Evolutionary conservation across 2,113 vertebrate genomes (phyloP), one percentile per base, ranked within the genome.

Genomic region (Neotoma lepida): DNA sequence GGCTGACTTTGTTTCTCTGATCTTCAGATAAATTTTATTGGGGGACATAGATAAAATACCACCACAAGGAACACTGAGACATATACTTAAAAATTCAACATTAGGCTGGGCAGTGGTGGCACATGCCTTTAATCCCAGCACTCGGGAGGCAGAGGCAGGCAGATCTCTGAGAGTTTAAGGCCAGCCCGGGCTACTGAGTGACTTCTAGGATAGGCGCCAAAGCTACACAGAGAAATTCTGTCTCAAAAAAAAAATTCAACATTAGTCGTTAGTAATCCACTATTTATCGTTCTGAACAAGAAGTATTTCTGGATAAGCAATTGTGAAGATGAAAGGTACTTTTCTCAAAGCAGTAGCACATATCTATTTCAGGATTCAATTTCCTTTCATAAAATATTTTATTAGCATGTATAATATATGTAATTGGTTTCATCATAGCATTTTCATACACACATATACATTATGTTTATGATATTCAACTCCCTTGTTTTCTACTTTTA

Each of bases 271-370:
- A 93, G 17, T 28, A 39, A 7, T n/a, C 46, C 41, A 51, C 1
- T 77, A 10, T 51, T 73, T 63, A 63, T 28, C 86, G 13, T 89
- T 24, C n/a, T 93, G 54, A 13, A 61, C 86, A 93, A 88, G 15
- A 94, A 46, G 9, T 15, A 71, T 84, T 86, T 96, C n/a, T 87
- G 18, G 41, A 74, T 87, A 84, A 84, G 22, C 4, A 95, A 95
- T 3, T 54, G 35, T 82, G 6, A 89, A 74, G 8, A 14, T 10
- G 17, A n/a, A 88, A 66, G 68, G 3, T 6, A 84, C 6, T 94
- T 87, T 24, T 91, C 54, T 46, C 18, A 96, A 74, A 80, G 70
- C 2, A 80, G 80, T 73, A 92, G 28, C 49, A 68, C 18, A 2
- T 84, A n/a, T n/a, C 63, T 26, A 61, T 87, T 89, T 86, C 26